Conservation (phyloP, 2,113 vertebrate genomes). For the Cromileptes altivelis region DNA sequence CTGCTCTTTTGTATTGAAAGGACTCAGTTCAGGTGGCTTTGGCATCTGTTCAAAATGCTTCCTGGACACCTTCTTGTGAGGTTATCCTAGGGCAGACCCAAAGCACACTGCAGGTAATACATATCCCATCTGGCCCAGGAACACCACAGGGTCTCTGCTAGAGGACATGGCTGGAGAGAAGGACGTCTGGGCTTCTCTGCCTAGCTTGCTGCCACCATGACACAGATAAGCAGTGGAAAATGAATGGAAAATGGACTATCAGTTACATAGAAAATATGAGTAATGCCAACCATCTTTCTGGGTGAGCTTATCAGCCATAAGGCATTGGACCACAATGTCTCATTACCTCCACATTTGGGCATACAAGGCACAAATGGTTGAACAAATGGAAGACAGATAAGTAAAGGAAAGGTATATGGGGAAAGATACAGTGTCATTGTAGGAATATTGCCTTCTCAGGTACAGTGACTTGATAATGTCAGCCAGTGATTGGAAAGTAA, state of each 20-base stretch:
- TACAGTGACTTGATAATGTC: constrained; percentile 68
- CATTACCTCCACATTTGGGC: constrained; percentile 54
- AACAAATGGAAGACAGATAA: constrained; percentile 72
- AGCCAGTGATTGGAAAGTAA: constrained; percentile 70
- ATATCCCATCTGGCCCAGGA: neutral
- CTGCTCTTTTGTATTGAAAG: neutral
- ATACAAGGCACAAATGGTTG: constrained; percentile 46
- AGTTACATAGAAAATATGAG: constrained; percentile 43
- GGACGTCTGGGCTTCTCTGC: constrained; percentile 11
- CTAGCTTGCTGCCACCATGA: constrained; percentile 2
- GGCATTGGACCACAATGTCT: constrained; percentile 54
- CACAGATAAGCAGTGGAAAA: constrained; percentile 54
- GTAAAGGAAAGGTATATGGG: constrained; percentile 51
- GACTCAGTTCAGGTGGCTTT: too few relatives aligned
- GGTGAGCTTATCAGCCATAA: constrained; percentile 62
- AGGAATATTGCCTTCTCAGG: constrained; percentile 62
- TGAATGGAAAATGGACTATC: constrained; percentile 47
- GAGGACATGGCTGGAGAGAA: constrained; percentile 7
- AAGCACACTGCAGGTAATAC: neutral
- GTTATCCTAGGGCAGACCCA: neutral
- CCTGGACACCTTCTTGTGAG: neutral
- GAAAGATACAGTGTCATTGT: constrained; percentile 63
- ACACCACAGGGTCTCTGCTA: neutral
- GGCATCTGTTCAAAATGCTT: too few relatives aligned
- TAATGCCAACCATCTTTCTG: constrained; percentile 31